Evolutionary conservation across 2,888 invertebrate species (phyloP).

Genomic region (Mythimna pallens): DNA sequence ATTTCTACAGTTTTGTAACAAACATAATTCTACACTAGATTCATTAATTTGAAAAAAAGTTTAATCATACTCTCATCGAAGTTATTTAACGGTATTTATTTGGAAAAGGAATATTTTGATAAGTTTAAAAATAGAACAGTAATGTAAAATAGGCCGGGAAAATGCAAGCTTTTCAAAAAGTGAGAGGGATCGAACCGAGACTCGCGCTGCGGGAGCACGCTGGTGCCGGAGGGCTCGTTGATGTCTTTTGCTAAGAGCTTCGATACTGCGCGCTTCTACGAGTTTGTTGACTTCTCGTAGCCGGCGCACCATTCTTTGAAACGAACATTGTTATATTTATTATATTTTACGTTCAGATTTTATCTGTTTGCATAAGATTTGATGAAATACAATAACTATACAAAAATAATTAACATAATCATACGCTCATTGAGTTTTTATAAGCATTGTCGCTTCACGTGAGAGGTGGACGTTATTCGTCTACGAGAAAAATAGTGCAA

Average conservation of each 20-base stretch:
- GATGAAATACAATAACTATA: too few species aligned
- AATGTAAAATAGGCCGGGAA: constrained; percentile 11
- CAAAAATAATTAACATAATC: constrained; percentile 4
- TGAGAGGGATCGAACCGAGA: constrained; percentile 41
- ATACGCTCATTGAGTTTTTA: background rate
- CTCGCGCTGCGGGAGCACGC: constrained; percentile 64
- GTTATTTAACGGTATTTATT: background rate
- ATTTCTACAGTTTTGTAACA: constrained; percentile 30
- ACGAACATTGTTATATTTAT: constrained; percentile 10
- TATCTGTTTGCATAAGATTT: too few species aligned
- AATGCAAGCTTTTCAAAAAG: constrained; percentile 64
- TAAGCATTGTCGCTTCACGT: background rate
- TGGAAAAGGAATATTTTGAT: background rate
- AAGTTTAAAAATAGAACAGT: background rate
- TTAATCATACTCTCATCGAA: background rate
- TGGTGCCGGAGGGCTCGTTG: constrained; percentile 79
- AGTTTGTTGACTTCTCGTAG: constrained; percentile 79
- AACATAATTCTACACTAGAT: constrained; percentile 17
- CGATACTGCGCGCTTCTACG: constrained; percentile 79
- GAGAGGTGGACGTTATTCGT: background rate
- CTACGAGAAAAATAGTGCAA: constrained; percentile 5
- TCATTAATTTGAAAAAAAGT: constrained; percentile 13
- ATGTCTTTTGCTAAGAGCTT: constrained; percentile 86
- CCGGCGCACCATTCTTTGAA: constrained; percentile 31
- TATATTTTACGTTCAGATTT: too few species aligned